Conservation (phyloP, 2,888 invertebrate genomes). For the Anticlea derivata region DNA sequence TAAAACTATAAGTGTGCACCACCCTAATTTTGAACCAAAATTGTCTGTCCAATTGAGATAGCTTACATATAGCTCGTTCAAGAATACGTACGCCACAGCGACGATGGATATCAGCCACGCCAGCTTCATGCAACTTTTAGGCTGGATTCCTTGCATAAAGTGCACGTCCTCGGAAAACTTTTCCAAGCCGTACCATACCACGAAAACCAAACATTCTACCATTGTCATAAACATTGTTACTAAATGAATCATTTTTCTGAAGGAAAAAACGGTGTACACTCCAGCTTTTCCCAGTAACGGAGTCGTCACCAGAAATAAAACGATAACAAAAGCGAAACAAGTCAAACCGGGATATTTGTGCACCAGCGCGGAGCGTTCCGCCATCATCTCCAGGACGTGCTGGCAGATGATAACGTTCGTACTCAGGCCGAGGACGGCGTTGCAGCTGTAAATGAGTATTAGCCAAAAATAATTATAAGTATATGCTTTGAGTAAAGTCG, state of each 20-base stretch:
- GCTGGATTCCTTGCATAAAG: conserved; percentile 73
- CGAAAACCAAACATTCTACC: conserved; percentile 60
- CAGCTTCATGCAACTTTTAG: conserved; percentile 56
- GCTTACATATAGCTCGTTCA: conserved; percentile 38
- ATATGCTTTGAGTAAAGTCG: conserved; percentile 57
- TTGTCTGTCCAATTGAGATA: neutral
- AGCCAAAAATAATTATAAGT: conserved; percentile 51
- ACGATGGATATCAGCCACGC: conserved; percentile 52
- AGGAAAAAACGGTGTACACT: conserved; percentile 42
- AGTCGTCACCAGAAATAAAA: conserved; percentile 53
- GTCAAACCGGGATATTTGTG: conserved; percentile 54
- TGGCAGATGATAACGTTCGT: conserved; percentile 49
- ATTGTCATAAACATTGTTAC: conserved; percentile 48
- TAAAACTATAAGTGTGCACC: conserved; percentile 34
- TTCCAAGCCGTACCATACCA: conserved; percentile 66
- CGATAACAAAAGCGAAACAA: conserved; percentile 39
- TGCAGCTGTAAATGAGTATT: conserved; percentile 50
- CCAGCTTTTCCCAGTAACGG: conserved; percentile 56
- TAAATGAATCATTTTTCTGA: conserved; percentile 42
- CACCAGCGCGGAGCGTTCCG: conserved; percentile 42
- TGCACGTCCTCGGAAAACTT: conserved; percentile 74
- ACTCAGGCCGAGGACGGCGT: conserved; percentile 48
- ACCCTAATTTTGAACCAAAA: conserved; percentile 33
- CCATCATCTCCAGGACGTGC: conserved; percentile 51
- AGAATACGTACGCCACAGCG: conserved; percentile 49